A percentile compares a stretch with the other conserved stretches of the same genome.
Evolutionary conservation across 1,140 invertebrate species (phyloP).

Genomic region (Rhynchophorus ferrugineus): DNA sequence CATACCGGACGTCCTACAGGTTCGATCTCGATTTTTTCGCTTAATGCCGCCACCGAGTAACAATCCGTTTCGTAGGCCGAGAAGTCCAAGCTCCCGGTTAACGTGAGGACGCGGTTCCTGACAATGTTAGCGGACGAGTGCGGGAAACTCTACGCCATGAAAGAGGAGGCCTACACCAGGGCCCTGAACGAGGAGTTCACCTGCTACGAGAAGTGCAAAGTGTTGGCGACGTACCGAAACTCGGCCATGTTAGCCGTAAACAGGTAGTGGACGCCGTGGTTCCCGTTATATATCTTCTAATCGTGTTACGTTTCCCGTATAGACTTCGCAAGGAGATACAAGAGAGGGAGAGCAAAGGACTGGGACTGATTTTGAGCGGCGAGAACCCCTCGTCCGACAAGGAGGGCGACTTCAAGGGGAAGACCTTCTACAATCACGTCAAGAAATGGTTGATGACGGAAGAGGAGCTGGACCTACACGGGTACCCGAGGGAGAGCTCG

Average conservation of each 20-base stretch:
- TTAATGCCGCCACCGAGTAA: too few species aligned
- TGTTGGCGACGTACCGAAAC: conserved; percentile 75
- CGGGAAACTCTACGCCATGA: conserved; percentile 62
- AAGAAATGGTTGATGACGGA: conserved; percentile 55
- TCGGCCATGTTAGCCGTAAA: conserved; percentile 73
- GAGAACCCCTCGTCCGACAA: conserved; percentile 19
- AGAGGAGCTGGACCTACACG: conserved; percentile 74
- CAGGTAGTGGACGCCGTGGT: conserved; percentile 37
- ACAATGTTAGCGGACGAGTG: conserved; percentile 83
- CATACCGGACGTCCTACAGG: conserved; percentile 55
- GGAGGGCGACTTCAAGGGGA: conserved; percentile 44
- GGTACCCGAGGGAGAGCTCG: conserved; percentile 68
- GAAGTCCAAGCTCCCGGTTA: conserved; percentile 74
- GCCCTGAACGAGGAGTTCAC: conserved; percentile 69
- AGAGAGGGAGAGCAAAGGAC: conserved; percentile 34
- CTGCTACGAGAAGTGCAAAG: conserved; percentile 70
- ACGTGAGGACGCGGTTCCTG: conserved; percentile 75
- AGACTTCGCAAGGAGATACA: conserved; percentile 54
- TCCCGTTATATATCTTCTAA: neutral
- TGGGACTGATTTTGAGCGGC: conserved; percentile 33
- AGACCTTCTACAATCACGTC: conserved; percentile 47
- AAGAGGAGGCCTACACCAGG: conserved; percentile 64
- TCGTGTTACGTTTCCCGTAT: neutral
- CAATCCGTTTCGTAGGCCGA: conserved; percentile 57
- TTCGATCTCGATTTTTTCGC: neutral